phyloP scores from a whole-genome alignment of 2,888 invertebrate species.

The Leptinotarsa juncta region DNA sequence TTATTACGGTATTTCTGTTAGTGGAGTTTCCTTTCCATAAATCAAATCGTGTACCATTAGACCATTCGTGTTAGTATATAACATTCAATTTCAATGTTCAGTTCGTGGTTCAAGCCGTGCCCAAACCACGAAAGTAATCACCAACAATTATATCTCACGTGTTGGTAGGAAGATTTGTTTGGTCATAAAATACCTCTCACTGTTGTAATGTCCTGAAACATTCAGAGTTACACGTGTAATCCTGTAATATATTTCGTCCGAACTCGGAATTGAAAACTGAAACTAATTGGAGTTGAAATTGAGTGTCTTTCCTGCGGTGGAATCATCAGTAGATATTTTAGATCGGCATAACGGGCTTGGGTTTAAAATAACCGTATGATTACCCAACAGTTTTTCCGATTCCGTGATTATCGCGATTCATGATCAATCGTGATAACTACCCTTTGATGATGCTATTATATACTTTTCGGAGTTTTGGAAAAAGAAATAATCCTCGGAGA shows the following conservation, averaged over 20 bases:
- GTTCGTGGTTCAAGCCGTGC: not conserved
- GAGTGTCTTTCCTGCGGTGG: not conserved
- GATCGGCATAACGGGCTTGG: not conserved
- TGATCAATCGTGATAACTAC: too few species aligned
- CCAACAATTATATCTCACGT: slow-evolving; percentile 1
- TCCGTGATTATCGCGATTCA: too few species aligned
- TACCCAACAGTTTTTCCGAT: too few species aligned
- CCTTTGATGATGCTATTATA: too few species aligned
- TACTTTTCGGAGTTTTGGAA: too few species aligned
- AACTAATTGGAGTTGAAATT: not conserved
- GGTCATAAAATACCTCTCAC: not conserved
- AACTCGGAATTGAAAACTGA: not conserved
- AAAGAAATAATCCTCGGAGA: too few species aligned
- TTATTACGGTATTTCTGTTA: not conserved
- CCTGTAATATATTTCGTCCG: not conserved
- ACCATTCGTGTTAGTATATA: not conserved
- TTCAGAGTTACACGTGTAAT: not conserved
- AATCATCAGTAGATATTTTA: not conserved
- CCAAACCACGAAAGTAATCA: not conserved
- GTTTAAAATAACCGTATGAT: not conserved
- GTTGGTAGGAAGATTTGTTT: not conserved
- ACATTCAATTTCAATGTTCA: not conserved
- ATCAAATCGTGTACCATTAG: not conserved
- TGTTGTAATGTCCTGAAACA: not conserved
- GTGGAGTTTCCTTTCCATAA: not conserved